Conservation (phyloP, 2,888 invertebrate species). For the Desoria tigrina region DNA sequence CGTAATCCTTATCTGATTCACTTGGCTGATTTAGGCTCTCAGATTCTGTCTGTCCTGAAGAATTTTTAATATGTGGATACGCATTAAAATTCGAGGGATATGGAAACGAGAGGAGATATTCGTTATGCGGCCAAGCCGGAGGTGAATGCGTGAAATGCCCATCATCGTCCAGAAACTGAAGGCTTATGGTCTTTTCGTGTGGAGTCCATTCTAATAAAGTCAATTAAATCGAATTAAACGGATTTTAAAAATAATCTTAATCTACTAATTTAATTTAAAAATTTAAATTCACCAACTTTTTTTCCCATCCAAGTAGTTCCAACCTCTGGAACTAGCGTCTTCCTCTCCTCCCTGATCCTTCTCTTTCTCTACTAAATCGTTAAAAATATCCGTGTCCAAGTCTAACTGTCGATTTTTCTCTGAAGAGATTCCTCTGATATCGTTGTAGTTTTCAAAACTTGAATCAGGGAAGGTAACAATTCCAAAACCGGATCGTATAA, state of each 20-base stretch:
- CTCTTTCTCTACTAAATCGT: constrained; percentile 5
- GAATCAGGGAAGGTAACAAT: too few relatives aligned
- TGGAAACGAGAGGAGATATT: constrained; percentile 24
- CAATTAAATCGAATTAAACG: not conserved
- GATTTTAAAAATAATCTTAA: not conserved
- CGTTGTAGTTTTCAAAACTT: too few relatives aligned
- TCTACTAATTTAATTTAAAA: too few relatives aligned
- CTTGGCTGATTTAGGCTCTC: not conserved
- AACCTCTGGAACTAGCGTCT: constrained; percentile 20
- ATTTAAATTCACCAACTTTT: constrained; percentile 16
- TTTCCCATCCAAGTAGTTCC: constrained; percentile 33
- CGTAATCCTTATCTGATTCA: constrained; percentile 20
- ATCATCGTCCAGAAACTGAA: constrained; percentile 36
- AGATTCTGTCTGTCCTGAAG: not conserved
- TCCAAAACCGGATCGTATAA: too few relatives aligned
- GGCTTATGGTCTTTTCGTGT: constrained; percentile 37
- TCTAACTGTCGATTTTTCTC: too few relatives aligned
- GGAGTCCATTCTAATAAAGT: constrained; percentile 23
- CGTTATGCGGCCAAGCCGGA: constrained; percentile 40
- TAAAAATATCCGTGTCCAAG: too few relatives aligned
- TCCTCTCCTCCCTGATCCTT: too few relatives aligned
- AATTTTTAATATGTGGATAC: not conserved
- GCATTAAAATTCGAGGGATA: too few relatives aligned
- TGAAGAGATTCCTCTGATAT: too few relatives aligned
- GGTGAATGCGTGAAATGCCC: constrained; percentile 28